Conservation (phyloP, 2,888 invertebrate genomes). For the Pollenia griseotomentosa region DNA sequence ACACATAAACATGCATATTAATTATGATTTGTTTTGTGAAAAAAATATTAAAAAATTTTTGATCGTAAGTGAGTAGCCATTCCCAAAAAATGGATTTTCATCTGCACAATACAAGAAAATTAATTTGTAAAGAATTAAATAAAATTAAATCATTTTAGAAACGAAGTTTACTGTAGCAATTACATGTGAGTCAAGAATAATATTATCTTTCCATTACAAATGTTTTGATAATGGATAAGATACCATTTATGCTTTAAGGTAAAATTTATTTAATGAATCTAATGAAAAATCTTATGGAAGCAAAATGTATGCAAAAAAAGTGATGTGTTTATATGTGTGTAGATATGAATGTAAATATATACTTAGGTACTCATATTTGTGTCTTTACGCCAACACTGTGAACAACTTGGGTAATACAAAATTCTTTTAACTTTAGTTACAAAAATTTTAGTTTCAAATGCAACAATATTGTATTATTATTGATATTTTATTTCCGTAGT, state of each 20-base stretch:
- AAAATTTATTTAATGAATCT: conserved; percentile 59
- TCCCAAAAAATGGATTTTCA: background rate
- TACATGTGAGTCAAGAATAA: conserved; percentile 35
- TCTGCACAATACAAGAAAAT: background rate
- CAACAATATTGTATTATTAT: too few relatives aligned
- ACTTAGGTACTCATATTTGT: too few relatives aligned
- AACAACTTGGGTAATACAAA: too few relatives aligned
- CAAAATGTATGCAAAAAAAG: background rate
- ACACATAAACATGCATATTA: background rate
- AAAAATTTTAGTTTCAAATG: too few relatives aligned
- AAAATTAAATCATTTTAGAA: background rate
- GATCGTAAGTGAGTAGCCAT: too few relatives aligned
- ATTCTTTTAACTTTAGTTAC: too few relatives aligned
- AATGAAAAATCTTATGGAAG: conserved; percentile 49
- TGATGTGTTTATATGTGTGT: background rate
- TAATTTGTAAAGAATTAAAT: background rate
- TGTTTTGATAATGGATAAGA: conserved; percentile 29
- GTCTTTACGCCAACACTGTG: background rate
- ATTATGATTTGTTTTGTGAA: background rate
- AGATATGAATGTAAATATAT: too few relatives aligned
- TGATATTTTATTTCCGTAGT: too few relatives aligned
- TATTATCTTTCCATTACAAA: conserved; percentile 55
- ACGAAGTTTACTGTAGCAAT: background rate
- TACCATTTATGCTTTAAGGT: conserved; percentile 38
- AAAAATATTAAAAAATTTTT: too few relatives aligned